Base-by-base conservation (phyloP, 2,888 invertebrate genomes). In the Prosopocoilus inquinatus region DNA sequence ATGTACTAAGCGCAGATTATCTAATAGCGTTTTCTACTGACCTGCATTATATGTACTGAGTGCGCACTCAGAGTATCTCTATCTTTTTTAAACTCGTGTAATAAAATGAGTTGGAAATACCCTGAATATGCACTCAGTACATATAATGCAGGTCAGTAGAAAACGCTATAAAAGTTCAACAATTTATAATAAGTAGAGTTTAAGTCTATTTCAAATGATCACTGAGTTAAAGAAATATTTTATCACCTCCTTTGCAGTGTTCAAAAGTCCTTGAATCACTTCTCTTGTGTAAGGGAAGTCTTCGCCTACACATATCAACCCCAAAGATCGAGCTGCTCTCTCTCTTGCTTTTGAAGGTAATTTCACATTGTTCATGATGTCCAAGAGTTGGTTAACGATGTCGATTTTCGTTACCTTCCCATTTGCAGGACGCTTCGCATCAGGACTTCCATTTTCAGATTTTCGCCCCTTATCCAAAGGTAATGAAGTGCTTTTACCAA, bases 261-360 rank as follows among this genome's bases (percentile, higher is more conserved):
- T 83, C 57, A 94, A 76, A 64, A 95, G 86, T 55, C 88, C 88
- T 62, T 88, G 83, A 11, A 92, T 82, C 60, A 91, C 86, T 55
- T 85, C 82, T 67, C 85, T 83, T 0, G 88, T 84, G 64, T 89
- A 87, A 16, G 88, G 85, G 65, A 91, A 84, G 71, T 91, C 91
- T 73, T 94, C 94, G 0, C 94, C 94, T 48, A 94, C 85, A 67
- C 93, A 93, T 63, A 95, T 74, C 64, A 88, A 80, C 0, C 94
- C 94, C 35, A 92, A 76, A 50, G 91, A 86, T 64, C 83, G 83
- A 3, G 90, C 85, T 32, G 92, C 88, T 67, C 85, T 86, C 72
- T 94, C 94, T 60, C 87, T 81, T 41, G 90, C 84, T 76, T 89
- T 91, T 0, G 87, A 82, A 11, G 86, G 82, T 7, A 85, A 75